Base-by-base conservation (phyloP, 2,797 vertebrate species). In the Craterocephalus amniculus region DNA sequence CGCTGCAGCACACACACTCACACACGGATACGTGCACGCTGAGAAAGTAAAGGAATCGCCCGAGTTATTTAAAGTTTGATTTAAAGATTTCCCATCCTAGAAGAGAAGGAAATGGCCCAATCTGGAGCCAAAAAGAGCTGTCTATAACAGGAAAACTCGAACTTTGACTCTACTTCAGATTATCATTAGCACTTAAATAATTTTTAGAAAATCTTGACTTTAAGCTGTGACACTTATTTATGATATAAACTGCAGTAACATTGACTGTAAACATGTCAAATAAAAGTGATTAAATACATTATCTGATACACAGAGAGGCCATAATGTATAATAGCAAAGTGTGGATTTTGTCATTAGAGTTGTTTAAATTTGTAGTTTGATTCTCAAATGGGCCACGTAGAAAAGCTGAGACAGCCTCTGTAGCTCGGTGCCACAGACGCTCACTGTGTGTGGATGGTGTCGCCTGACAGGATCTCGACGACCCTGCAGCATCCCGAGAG, bases 391-490 rank as follows among this genome's bases (percentile, higher is more conserved):
- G 31, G 34, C 40, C 8, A 22, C 38, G 49, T 9, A 18, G 1
- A 40, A 56, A 55, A 48, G 29, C 29, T 0, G 11, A 54, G 62
- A 16, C 36, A 10, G 13, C 36, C 48, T 0, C 58, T 24, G 2
- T 3, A 38, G 58, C 1, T 1, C 27, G 59, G 36, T 22, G 14
- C 80, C 56, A 49, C 76, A 65, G 76, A 52, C 16, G 16, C 72
- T 90, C 74, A 91, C 66, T 22, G 0, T 74, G 74, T 89, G 74
- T 83, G 93, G 82, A 81, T 88, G 88, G 73, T 94, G 81, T 95
- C 83, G 83, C 88, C 92, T 93, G 88, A 91, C 97, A 99, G 98
- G 97, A 98, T 86, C 94, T 97, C 92, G 96, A 96, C 83, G 96
- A 98, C 83, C 97, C 96, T 84, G 95, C 93, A 93, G 96, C 96